Percentiles rank a stretch among this genome's conserved stretches.
Evolutionary conservation across 1,140 invertebrate species (phyloP).

Genomic region (Leptestheria dahalacensis): DNA sequence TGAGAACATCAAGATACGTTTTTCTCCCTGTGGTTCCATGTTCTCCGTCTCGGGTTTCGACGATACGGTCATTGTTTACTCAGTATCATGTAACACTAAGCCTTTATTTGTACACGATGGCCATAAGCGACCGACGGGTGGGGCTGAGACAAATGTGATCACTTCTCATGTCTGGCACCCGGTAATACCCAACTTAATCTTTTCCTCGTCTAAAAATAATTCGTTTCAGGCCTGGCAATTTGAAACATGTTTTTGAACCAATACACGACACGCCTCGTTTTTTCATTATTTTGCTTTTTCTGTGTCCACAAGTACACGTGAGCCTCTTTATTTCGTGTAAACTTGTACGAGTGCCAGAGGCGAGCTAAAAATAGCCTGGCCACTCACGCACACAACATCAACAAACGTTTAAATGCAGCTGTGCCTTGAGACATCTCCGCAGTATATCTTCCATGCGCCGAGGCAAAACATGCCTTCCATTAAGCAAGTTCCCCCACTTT

Average conservation of each 20-base stretch:
- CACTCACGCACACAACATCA: neutral
- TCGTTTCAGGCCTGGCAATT: slow-evolving; percentile 10
- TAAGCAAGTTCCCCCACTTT: neutral
- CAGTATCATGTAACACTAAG: neutral
- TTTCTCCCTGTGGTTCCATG: neutral
- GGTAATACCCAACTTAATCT: neutral
- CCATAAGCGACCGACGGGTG: neutral
- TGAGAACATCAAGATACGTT: neutral
- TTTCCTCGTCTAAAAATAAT: slow-evolving; percentile 2
- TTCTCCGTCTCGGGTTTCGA: slow-evolving; percentile 4
- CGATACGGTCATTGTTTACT: slow-evolving; percentile 3
- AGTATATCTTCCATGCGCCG: neutral
- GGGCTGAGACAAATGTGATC: neutral
- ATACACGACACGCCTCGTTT: too few species aligned
- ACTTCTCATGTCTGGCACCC: slow-evolving; percentile 3
- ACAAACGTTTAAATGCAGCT: neutral
- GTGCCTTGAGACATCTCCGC: neutral
- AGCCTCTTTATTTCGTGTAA: too few species aligned
- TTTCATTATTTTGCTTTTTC: too few species aligned
- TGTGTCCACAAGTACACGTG: too few species aligned
- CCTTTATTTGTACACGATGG: slow-evolving; percentile 6
- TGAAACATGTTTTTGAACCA: neutral
- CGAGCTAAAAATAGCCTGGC: neutral
- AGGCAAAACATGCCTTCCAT: neutral
- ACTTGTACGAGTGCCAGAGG: neutral